phyloP scores from a whole-genome alignment of 2,797 vertebrate genomes.

The Gymnoscopelus braueri region DNA sequence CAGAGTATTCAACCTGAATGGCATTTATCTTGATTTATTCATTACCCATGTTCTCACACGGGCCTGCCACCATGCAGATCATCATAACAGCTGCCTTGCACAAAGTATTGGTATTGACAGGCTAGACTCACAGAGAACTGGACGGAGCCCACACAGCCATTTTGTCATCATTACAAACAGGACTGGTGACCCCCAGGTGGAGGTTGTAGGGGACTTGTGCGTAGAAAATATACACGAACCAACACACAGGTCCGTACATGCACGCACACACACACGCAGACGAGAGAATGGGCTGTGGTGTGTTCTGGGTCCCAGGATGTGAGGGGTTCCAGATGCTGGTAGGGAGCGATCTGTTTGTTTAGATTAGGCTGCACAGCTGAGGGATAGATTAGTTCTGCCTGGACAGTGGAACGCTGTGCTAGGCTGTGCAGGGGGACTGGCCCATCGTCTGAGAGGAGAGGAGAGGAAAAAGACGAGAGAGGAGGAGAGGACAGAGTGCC shows the following conservation, averaged over 20 bases:
- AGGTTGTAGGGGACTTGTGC: conserved; percentile 33
- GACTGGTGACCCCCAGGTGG: conserved; percentile 42
- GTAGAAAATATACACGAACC: conserved; percentile 36
- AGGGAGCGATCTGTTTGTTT: conserved; percentile 91
- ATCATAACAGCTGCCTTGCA: conserved; percentile 1
- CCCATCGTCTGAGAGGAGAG: conserved; percentile 80
- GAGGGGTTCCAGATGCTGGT: conserved; percentile 94
- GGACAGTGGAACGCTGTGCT: conserved; percentile 80
- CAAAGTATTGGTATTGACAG: conserved; percentile 8
- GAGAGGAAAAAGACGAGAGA: conserved; percentile 58
- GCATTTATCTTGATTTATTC: too few relatives aligned
- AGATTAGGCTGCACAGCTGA: conserved; percentile 92
- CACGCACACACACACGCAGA: conserved; percentile 47
- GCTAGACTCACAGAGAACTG: conserved; percentile 20
- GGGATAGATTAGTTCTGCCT: conserved; percentile 93
- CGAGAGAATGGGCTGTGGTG: conserved; percentile 62
- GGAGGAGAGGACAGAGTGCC: conserved; percentile 71
- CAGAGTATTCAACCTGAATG: too few relatives aligned
- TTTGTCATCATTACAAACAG: conserved; percentile 10
- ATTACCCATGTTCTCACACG: too few relatives aligned
- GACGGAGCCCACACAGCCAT: conserved; percentile 2
- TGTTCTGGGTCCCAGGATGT: conserved; percentile 82
- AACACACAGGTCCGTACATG: background rate
- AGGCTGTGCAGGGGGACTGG: conserved; percentile 80
- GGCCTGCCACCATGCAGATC: background rate